These are phyloP conservation scores for Drosophila diplacantha DNA, from an alignment of 2,888 invertebrate genomes.

Conservation along the genomic window DNA sequence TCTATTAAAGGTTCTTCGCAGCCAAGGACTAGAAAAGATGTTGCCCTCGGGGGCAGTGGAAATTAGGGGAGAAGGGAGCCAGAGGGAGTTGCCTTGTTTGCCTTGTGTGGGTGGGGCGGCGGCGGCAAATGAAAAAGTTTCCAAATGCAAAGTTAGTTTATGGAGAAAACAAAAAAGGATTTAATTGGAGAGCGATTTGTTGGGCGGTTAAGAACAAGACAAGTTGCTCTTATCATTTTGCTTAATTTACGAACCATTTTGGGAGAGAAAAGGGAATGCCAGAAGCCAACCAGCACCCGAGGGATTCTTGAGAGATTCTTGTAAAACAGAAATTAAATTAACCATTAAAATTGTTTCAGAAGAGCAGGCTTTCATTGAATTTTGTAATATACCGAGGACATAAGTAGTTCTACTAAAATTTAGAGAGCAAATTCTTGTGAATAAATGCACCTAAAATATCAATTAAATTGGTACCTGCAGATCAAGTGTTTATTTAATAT, in stretches of 20 bases:
- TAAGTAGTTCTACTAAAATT: background rate
- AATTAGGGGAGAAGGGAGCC: background rate
- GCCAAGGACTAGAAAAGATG: constrained; percentile 23
- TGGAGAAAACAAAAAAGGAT: constrained; percentile 49
- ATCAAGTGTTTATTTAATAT: background rate
- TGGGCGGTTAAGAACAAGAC: constrained; percentile 46
- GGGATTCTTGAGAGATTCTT: background rate
- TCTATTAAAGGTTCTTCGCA: constrained; percentile 47
- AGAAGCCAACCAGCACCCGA: background rate
- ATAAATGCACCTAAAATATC: background rate
- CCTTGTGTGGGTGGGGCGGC: background rate
- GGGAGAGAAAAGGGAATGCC: constrained; percentile 7
- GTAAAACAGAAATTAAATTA: constrained; percentile 9
- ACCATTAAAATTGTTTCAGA: background rate
- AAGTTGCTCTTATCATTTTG: constrained; percentile 37
- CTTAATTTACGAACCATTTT: constrained; percentile 22
- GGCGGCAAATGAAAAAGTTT: constrained; percentile 39
- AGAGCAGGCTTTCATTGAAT: background rate
- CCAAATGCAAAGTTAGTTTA: constrained; percentile 54
- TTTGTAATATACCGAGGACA: background rate
- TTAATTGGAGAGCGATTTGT: constrained; percentile 68
- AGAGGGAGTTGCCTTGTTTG: constrained; percentile 3
- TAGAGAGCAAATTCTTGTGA: background rate
- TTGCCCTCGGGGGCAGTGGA: constrained; percentile 8
- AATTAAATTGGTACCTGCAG: too few species aligned